Evolutionary conservation across 2,888 invertebrate genomes (phyloP), one percentile per base, ranked within the genome.

Genomic region (Watsonalla binaria): DNA sequence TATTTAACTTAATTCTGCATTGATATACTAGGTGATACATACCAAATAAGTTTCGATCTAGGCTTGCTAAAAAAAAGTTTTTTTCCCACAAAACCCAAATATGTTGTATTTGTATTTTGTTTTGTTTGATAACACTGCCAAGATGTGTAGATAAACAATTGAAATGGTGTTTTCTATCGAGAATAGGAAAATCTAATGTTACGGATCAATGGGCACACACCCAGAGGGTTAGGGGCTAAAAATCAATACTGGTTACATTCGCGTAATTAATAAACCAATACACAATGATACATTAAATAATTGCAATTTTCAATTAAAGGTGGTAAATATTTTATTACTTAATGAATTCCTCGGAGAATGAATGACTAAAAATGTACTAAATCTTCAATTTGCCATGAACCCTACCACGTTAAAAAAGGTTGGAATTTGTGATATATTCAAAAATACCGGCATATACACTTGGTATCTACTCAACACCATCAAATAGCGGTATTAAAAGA

Each of bases 371-470:
- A 42, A 42, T 11, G 6, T 1, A 5, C 42, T 42, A 42, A 5
- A 11, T 42, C 11, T 42, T 11, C 11, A 42, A 42, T 11, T 42
- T 5, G 9, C 5, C 5, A 5, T 42, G 11, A 42, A 37, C 11
- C 49, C 49, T 14, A 49, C 49, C 49, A 49, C 49, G 49, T 49
- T 49, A 49, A 35, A 45, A 45, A 51, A 45, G 46, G 51, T 46
- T 51, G 46, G 45, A 51, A 51, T 45, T 39, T 35, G 6, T 35
- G 51, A 15, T 14, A 45, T 5, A 13, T 46, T 45, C 8, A 45
- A 49, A 49, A 49, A 14, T 7, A 35, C 49, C 49, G 49, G 39
- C 15, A 39, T 6, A 2, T n/a, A 49, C 8, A 2, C 4, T 42
- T 11, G 11, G 8, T 5, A 42, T 37, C 7, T 37, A 1, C 8